phyloP scores from a whole-genome alignment of 2,113 vertebrate genomes.

The Corythornis cristatus region DNA sequence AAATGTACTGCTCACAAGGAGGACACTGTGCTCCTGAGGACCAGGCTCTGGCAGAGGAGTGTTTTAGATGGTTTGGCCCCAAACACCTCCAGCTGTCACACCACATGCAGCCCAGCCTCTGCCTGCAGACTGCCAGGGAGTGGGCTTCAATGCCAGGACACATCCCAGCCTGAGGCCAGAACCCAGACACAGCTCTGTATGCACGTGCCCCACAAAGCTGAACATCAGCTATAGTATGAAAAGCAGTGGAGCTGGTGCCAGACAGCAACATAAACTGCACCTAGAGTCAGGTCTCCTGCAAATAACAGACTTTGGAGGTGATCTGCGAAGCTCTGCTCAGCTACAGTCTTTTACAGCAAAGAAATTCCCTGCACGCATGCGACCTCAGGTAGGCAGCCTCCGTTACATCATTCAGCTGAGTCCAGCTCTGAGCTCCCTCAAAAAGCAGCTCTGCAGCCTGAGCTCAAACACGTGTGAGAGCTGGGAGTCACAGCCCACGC shows the following conservation, averaged over 20 bases:
- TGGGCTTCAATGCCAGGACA: not conserved
- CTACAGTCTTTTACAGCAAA: not conserved
- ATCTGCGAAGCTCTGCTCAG: not conserved
- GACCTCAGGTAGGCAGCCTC: not conserved
- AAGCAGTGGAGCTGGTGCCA: not conserved
- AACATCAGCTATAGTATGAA: not conserved
- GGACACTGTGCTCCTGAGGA: not conserved
- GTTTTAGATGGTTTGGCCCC: not conserved
- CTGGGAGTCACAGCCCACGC: not conserved
- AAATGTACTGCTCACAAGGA: not conserved
- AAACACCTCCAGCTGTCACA: not conserved
- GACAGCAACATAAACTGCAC: not conserved
- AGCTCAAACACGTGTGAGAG: fast-evolving
- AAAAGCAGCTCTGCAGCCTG: not conserved
- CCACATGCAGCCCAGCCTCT: not conserved
- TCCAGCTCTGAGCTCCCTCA: not conserved
- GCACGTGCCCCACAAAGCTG: fast-evolving
- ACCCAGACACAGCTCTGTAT: not conserved
- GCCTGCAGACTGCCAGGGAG: not conserved
- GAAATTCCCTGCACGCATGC: fast-evolving
- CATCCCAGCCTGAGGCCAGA: not conserved
- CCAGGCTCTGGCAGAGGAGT: not conserved
- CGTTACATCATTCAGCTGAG: fast-evolving
- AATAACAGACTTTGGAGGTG: not conserved
- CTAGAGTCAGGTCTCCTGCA: not conserved